These are phyloP conservation scores for Gryon sp. DNA, from an alignment of 1,140 invertebrate species.

Conservation along the genomic window DNA sequence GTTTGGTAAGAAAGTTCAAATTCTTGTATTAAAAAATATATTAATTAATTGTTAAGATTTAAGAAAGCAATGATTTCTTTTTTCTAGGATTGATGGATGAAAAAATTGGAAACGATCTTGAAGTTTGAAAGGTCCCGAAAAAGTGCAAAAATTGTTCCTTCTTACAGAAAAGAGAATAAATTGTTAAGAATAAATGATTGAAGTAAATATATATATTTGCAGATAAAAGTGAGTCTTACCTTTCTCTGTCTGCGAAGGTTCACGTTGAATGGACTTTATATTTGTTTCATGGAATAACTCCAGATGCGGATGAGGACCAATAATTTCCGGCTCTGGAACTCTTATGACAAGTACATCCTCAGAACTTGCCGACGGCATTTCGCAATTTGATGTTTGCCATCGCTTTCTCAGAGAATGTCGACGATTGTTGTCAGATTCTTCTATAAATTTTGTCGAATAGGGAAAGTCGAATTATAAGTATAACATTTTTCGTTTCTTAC, in stretches of 20 bases:
- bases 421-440: slow-evolving; percentile 53
- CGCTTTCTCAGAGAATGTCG: slow-evolving; percentile 69
- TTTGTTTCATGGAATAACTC: slow-evolving; percentile 73
- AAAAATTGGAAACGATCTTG: too few relatives aligned
- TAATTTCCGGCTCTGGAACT: slow-evolving; percentile 75
- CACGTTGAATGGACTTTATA: slow-evolving; percentile 73
- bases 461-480: background rate
- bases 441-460: slow-evolving; percentile 6
- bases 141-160: too few relatives aligned
- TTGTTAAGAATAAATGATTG: background rate
- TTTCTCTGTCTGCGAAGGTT: slow-evolving; percentile 77
- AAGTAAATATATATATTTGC: background rate
- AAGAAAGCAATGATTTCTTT: too few relatives aligned
- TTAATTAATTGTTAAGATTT: too few relatives aligned
- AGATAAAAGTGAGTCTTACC: slow-evolving; percentile 60
- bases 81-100: too few relatives aligned
- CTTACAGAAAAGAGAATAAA: background rate
- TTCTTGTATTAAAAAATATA: too few relatives aligned
- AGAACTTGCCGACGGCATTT: slow-evolving; percentile 56
- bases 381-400: slow-evolving; percentile 68
- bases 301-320: slow-evolving; percentile 72
- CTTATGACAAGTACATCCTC: slow-evolving; percentile 74
- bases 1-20: too few relatives aligned
- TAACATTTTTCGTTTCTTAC: too few relatives aligned
- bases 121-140: too few relatives aligned